Conservation (phyloP, 2,113 vertebrate species). For the Pungitius pungitius region DNA sequence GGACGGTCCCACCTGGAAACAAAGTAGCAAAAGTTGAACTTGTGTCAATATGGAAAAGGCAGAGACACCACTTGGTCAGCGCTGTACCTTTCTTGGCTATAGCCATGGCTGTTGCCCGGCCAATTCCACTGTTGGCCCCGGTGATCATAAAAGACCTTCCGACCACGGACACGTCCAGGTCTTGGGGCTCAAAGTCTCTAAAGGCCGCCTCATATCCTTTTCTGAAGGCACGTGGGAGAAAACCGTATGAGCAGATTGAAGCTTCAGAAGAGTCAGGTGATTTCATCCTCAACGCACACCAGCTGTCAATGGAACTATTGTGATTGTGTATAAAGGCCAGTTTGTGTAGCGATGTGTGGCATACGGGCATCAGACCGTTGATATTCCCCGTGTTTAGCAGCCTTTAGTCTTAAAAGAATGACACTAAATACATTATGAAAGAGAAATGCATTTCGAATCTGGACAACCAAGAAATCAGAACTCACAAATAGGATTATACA, state of each 20-base stretch:
- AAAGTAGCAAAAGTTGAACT: background rate
- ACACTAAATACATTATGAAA: conserved; percentile 5
- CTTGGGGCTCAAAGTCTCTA: conserved; percentile 66
- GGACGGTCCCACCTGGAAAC: conserved; percentile 75
- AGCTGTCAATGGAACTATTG: conserved; percentile 69
- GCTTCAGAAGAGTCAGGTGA: conserved; percentile 7
- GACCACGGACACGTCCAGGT: conserved; percentile 74
- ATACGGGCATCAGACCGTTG: conserved; percentile 49
- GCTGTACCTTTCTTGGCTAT: conserved; percentile 80
- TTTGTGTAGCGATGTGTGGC: conserved; percentile 54
- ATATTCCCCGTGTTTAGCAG: conserved; percentile 1
- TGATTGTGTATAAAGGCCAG: conserved; percentile 53
- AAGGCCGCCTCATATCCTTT: conserved; percentile 73
- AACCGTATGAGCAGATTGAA: background rate
- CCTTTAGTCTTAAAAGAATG: background rate
- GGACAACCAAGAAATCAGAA: background rate
- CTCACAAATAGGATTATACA: background rate
- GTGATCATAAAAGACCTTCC: conserved; percentile 81
- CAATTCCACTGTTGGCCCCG: conserved; percentile 81
- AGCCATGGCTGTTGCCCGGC: conserved; percentile 72
- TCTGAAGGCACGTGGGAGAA: conserved; percentile 40
- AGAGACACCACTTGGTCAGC: background rate
- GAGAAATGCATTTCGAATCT: background rate
- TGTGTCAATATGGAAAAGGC: background rate
- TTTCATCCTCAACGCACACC: conserved; percentile 35